Evolutionary conservation across 1,140 invertebrate species (phyloP).

Genomic region (Musca vetustissima): DNA sequence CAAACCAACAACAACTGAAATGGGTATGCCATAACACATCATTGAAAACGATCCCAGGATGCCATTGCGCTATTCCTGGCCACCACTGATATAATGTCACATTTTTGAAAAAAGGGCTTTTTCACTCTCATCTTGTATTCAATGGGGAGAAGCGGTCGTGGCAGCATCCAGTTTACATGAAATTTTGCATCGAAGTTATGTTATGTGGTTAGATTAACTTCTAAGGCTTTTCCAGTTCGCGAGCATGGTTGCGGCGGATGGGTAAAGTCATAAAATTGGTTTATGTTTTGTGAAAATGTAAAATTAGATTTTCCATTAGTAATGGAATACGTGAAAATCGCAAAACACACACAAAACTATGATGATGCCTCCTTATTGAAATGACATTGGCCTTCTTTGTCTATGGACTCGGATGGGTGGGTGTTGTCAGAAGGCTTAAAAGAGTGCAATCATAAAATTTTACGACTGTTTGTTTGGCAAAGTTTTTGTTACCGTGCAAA

Average conservation of each 20-base stretch:
- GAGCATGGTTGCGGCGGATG: not conserved
- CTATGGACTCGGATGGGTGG: not conserved
- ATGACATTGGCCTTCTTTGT: not conserved
- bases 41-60: not conserved
- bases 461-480: constrained; percentile 4
- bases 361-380: not conserved
- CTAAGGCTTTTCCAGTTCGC: not conserved
- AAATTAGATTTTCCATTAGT: constrained; percentile 23
- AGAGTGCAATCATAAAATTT: constrained; percentile 20
- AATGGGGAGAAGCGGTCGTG: not conserved
- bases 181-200: not conserved
- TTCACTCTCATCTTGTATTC: not conserved
- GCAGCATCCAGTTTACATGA: too few species aligned
- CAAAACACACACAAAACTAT: not conserved
- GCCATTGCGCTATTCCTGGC: not conserved
- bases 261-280: constrained; percentile 12
- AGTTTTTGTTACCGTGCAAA: not conserved
- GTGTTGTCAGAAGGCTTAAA: constrained; percentile 12
- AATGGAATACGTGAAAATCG: not conserved
- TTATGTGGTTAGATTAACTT: constrained; percentile 12
- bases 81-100: not conserved
- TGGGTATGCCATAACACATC: not conserved
- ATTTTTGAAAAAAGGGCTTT: constrained; percentile 11
- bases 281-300: constrained; percentile 11
- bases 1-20: not conserved